Evolutionary conservation across 2,797 vertebrate genomes (phyloP), one percentile per base, ranked within the genome.

Genomic region (Choloepus didactylus): DNA sequence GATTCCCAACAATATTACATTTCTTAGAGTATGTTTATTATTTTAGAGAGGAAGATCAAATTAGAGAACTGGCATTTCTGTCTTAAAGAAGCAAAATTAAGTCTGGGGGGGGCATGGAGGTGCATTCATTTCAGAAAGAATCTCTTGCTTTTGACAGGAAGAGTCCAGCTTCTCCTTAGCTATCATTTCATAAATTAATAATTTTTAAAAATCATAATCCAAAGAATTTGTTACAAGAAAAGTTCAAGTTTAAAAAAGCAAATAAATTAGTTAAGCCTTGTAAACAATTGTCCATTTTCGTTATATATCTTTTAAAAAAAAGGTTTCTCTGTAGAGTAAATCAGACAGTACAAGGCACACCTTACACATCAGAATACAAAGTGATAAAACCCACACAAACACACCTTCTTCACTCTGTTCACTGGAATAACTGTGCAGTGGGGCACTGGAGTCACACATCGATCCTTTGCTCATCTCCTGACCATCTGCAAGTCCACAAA

Each of bases 261-360:
- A 35, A 35, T 35, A 35, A 35, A 35, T 35, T 35, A 98, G 98
- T 99, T 99, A 99, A 98, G 98, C 98, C 98, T 98, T 98, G 99
- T 99, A 98, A 99, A 99, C 98, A 99, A 98, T 98, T 98, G 98
- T 97, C 98, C 98, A 97, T 98, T 98, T 98, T 98, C 97, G 98
- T 98, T 98, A 98, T 97, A 98, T 98, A 97, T 98, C 98, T 98
- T 96, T 89, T 89, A 93, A 89, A 97, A 94, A 96, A 94, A 96
- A 89, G 89, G 91, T 80, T 98, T 84, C 72, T 98, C 96, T 97
- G 98, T 99, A 98, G 98, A 99, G 98, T 99, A 98, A 99, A 99
- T 98, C 99, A 98, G 98, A 99, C 99, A 99, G 99, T 99, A 99
- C 99, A 99, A 99, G 99, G 99, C 99, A 99, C 99, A 99, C 98